Evolutionary conservation across 2,797 vertebrate species (phyloP), one percentile per base, ranked within the genome.

Genomic region (Leuciscus waleckii): DNA sequence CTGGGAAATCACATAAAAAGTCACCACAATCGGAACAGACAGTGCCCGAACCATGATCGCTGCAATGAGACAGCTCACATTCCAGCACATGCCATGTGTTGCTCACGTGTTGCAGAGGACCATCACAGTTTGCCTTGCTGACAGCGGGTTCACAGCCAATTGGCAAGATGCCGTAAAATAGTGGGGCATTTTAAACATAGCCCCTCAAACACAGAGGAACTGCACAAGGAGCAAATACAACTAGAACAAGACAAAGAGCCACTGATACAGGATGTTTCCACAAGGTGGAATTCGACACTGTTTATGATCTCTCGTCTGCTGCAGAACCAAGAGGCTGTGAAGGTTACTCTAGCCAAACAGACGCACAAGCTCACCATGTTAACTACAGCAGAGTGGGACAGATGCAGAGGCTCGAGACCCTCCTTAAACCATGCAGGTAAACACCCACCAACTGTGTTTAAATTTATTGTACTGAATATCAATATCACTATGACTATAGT

Each of bases 401-500:
- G 70, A 84, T 85, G 70, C 43, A 81, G 26, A 85, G 54, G 78
- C 63, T 87, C 29, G 77, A 85, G 37, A 68, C 3, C 17, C 74
- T 88, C 26, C 83, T 88, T 29, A 65, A 88, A 41, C 87, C 73
- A 17, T 88, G 79, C 81, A 81, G 78, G 81, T 86, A 84, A 87
- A 85, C 10, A 43, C 26, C 21, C 37, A 23, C 23, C 17, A 9
- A 49, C 32, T 63, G n/a, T n/a, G 35, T 37, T 58, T 46, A 51
- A 17, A 26, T 56, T 0, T 82, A 46, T 41, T 51, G 29, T 82
- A 71, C n/a, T 83, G 39, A 83, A 39, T 39, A 39, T 69, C 35
- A 37, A 61, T 78, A 58, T 41, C 41, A 77, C 49, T 6, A 35
- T 39, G 61, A 49, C n/a, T 56, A 32, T 9, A 68, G 67, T 61